Evolutionary conservation across 2,888 invertebrate genomes (phyloP), one percentile per base, ranked within the genome.

Genomic region (Zaprionus bogoriensis): DNA sequence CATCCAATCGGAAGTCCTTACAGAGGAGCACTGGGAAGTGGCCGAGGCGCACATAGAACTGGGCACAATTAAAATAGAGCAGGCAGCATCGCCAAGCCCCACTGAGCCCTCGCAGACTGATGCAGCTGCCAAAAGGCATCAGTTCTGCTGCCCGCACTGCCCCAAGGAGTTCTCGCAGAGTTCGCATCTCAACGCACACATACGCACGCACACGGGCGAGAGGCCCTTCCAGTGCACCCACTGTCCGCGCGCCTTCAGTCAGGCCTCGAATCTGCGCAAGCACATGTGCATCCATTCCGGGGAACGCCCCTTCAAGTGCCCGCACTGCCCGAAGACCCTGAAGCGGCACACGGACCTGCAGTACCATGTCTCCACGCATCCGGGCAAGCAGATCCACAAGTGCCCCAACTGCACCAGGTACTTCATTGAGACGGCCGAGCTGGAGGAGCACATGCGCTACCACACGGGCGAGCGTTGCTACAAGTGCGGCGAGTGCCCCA

Each of bases 281-380:
- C 68, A 73, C 6, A 44, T 73, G 0, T 54, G 67, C 19, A 70
- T 67, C 7, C 69, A 73, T 22, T 61, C 73, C 1, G 52, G 61
- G 0, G 67, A 70, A 46, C 67, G 69, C n/a, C 67, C 73, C 0
- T 73, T 61, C 4, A 70, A 70, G 14, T 70, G 70, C 17, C 70
- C 70, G 0, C 52, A 70, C 25, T 70, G 70, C 32, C n/a, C 53
- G 2, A 52, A 62, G 10, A 47, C 30, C 0, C 73, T 73, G 25
- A 51, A 52, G 4, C 54, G 73, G 3, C 60, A 67, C 6, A 60
- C 67, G 2, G 69, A 72, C 39, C 60, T 69, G 0, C 73, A 72
- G 1, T 72, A 69, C 17, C 69, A 69, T 22, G 50, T 69, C 5
- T 66, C 73, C 3, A 69, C 67, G 9, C 69, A 69, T 51, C 73